These are phyloP conservation scores for Mastomys coucha DNA, from an alignment of 2,113 vertebrate genomes.

Conservation along the genomic window DNA sequence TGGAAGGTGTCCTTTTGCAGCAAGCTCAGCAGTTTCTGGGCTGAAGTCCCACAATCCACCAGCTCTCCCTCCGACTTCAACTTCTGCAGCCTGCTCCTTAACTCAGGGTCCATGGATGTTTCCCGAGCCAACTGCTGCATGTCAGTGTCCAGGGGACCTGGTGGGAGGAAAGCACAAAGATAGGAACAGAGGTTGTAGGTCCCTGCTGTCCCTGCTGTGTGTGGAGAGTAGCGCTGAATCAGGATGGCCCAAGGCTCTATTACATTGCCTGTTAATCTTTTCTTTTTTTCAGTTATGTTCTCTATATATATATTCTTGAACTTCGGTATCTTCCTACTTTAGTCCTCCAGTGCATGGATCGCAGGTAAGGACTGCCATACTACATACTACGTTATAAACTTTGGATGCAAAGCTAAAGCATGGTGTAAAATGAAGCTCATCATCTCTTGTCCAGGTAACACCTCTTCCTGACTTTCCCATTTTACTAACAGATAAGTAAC, in stretches of 20 bases:
- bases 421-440: background rate
- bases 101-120: constrained; percentile 69
- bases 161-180: background rate
- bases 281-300: too few species aligned
- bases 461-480: background rate
- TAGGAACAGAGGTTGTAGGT: background rate
- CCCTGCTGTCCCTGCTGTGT: background rate
- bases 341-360: too few species aligned
- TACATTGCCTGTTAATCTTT: too few species aligned
- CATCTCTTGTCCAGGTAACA: background rate
- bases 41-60: constrained; percentile 88
- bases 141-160: constrained; percentile 88
- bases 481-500: background rate
- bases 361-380: background rate
- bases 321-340: too few species aligned
- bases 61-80: constrained; percentile 86
- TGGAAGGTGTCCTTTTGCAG: constrained; percentile 89
- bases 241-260: too few species aligned
- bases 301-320: too few species aligned
- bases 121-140: constrained; percentile 86
- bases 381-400: background rate
- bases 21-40: constrained; percentile 90
- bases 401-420: constrained; percentile 22
- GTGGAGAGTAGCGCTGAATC: background rate
- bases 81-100: constrained; percentile 77